Conservation (phyloP, 37 sponge, comb jelly and placozoan species). For the Spongilla lacustris region DNA sequence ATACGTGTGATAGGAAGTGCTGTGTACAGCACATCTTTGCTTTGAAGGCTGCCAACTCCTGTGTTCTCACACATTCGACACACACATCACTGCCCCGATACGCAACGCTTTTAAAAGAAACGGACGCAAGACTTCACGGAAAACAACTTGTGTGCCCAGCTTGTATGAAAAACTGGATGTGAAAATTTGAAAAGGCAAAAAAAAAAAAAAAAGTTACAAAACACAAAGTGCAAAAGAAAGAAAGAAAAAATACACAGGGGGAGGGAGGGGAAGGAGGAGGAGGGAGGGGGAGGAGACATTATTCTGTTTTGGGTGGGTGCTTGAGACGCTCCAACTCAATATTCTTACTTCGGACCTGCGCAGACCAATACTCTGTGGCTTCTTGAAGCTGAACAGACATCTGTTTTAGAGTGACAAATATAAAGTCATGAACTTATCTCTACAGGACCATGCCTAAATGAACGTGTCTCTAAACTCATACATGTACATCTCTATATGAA, state of each 20-base stretch:
- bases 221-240: not conserved
- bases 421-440: no score
- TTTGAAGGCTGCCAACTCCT: no score
- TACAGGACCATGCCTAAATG: no score
- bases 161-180: not conserved
- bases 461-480: no score
- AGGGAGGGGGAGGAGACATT: not conserved
- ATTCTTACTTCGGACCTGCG: conserved; percentile 45
- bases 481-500: no score
- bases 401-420: no score
- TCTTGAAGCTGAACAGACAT: conserved; percentile 60
- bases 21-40: no score
- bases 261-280: not conserved
- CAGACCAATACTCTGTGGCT: conserved; percentile 55
- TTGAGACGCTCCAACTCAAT: conserved; percentile 35
- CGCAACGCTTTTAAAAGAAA: no score
- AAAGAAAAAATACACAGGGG: not conserved
- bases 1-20: not conserved
- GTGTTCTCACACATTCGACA: no score
- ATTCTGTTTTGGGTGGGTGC: conserved; percentile 19
- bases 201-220: not conserved
- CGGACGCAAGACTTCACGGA: no score
- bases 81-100: no score
- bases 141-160: not conserved
- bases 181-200: not conserved